Base-by-base conservation (phyloP, 2,797 vertebrate genomes). In the Myotis myotis region DNA sequence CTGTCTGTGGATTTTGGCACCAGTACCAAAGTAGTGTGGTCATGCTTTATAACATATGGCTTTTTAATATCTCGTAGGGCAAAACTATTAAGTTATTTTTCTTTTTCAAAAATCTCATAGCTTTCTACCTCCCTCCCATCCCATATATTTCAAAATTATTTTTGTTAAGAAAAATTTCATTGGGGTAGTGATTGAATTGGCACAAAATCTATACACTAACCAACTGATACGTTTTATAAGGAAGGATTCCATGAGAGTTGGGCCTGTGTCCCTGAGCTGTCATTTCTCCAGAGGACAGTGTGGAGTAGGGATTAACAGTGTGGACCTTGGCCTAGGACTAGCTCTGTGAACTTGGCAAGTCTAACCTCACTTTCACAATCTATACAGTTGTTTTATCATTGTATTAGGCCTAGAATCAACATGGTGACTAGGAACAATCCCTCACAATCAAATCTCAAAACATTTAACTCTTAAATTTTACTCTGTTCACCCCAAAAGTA, bases 381-480 rank as follows among this genome's bases (percentile, higher is more conserved):
- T 78, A 3, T 62, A 10, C 22, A 70, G 6, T 64, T 13, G 7
- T 72, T 9, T 60, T 74, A 44, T 30, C 25, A 20, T 71, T 47
- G 74, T 38, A 60, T 70, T 75, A 60, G 60, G 19, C 49, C 60
- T 7, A 62, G 36, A 90, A 38, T 53, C 49, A 80, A 44, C 6
- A 17, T 23, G 15, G 19, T 25, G 71, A 44, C 4, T 8, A 20
- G 55, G 20, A 70, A 70, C 13, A 74, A 5, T 51, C 75, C 83
- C 64, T 95, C 30, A n/a, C 28, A 80, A 60, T 51, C n/a, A 66
- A 23, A 94, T 51, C 71, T 87, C 33, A 92, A 94, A 92, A 80
- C 47, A 38, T 22, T 88, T 83, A 78, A 84, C 36, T 66, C 57
- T 38, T 25, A 62, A 57, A 71, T 51, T 89, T 72, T 89, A 78